These are phyloP conservation scores for Himalopsyche phryganea DNA, from an alignment of 1,140 invertebrate genomes.

Conservation along the genomic window DNA sequence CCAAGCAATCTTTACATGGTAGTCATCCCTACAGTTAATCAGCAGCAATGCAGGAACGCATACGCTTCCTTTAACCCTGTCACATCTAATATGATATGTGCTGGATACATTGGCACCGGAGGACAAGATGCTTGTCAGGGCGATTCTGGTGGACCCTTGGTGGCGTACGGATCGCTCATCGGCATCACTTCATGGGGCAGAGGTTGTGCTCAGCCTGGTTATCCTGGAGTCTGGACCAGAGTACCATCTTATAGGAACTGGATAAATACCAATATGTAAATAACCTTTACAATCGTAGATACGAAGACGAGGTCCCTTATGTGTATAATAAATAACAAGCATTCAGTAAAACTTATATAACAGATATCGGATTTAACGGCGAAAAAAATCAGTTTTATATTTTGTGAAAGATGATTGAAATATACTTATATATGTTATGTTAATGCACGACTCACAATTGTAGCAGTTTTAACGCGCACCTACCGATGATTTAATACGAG, in stretches of 20 bases:
- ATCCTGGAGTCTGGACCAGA: slow-evolving; percentile 67
- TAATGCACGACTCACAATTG: too few species aligned
- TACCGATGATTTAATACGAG: too few species aligned
- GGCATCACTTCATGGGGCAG: slow-evolving; percentile 68
- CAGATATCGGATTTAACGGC: too few species aligned
- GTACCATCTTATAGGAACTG: slow-evolving; percentile 52
- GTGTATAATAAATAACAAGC: too few species aligned
- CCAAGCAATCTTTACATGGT: slow-evolving; percentile 41
- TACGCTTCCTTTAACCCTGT: slow-evolving; percentile 48
- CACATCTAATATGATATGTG: slow-evolving; percentile 54
- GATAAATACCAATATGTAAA: slow-evolving; percentile 26
- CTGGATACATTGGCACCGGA: slow-evolving; percentile 47
- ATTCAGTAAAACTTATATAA: too few species aligned
- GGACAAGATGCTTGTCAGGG: slow-evolving; percentile 42
- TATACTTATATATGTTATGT: too few species aligned
- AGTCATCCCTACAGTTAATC: slow-evolving; percentile 49
- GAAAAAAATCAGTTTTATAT: too few species aligned
- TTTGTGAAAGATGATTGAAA: too few species aligned
- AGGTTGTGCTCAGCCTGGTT: slow-evolving; percentile 57
- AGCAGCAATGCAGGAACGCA: slow-evolving; percentile 42
- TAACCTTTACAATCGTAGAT: background rate
- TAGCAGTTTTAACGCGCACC: too few species aligned
- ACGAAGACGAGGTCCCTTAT: too few species aligned
- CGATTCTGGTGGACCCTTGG: slow-evolving; percentile 61
- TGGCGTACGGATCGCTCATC: slow-evolving; percentile 41